A percentile compares a stretch with the other conserved stretches of the same genome.
Conservation (phyloP, 2,797 vertebrate genomes). For the Neostethus bicornis region DNA sequence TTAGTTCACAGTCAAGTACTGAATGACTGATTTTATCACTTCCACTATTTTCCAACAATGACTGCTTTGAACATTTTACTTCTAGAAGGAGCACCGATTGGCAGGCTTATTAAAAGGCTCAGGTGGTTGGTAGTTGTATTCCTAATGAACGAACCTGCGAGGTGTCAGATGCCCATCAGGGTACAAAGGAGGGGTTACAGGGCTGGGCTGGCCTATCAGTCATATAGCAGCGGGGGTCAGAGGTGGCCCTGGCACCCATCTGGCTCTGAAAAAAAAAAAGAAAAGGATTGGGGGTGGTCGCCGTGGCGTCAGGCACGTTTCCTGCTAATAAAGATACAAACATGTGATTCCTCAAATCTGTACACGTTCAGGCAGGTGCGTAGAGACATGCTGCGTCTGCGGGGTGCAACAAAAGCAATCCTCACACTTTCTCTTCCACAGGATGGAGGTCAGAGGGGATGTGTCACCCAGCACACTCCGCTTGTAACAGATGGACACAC, state of each 20-base stretch:
- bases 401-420: constrained; percentile 33
- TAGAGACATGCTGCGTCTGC: constrained; percentile 46
- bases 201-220: constrained; percentile 67
- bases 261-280: constrained; percentile 55
- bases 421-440: constrained; percentile 23
- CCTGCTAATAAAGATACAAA: constrained; percentile 26
- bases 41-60: constrained; percentile 57
- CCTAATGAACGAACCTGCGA: constrained; percentile 60
- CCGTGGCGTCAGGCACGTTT: constrained; percentile 1
- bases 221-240: constrained; percentile 68
- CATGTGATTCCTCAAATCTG: constrained; percentile 15
- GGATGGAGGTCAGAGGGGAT: constrained; percentile 64
- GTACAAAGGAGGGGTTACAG: constrained; percentile 61
- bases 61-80: constrained; percentile 20
- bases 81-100: constrained; percentile 63
- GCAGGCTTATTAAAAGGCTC: constrained; percentile 74
- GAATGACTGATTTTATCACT: constrained; percentile 50
- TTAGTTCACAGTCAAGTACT: constrained; percentile 46
- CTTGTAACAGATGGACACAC: constrained; percentile 70
- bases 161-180: constrained; percentile 75
- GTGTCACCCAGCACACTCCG: constrained; percentile 60
- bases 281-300: constrained; percentile 3
- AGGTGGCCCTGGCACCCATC: constrained; percentile 83
- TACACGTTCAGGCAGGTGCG: constrained; percentile 32
- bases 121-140: constrained; percentile 48